A percentile compares a stretch with the other conserved stretches of the same genome.
phyloP scores from a whole-genome alignment of 2,888 invertebrate species.

The Disparrhopalites patrizii region DNA sequence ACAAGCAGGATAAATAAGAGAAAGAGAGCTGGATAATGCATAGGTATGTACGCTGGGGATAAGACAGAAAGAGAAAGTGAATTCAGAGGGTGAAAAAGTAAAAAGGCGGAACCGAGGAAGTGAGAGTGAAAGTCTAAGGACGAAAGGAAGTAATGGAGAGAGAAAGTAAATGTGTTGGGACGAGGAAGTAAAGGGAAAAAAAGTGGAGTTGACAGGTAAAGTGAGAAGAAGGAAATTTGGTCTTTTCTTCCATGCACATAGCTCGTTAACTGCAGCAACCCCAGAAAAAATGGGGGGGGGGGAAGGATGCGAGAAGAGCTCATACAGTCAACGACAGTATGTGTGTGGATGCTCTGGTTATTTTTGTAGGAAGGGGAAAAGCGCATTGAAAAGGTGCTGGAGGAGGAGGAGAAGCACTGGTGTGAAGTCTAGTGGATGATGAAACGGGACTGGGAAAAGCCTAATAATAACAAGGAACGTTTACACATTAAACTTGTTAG shows the following conservation, averaged over 20 bases:
- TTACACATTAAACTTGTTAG: background rate
- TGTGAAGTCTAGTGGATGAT: conserved; percentile 2
- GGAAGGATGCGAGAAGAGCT: too few relatives aligned
- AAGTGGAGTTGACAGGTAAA: background rate
- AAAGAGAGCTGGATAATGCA: background rate
- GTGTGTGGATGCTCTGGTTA: too few relatives aligned
- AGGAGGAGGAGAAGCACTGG: too few relatives aligned
- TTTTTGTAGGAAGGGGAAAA: too few relatives aligned
- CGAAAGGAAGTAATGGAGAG: too few relatives aligned
- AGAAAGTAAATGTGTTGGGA: background rate
- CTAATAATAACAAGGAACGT: background rate
- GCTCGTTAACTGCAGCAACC: conserved; percentile 1
- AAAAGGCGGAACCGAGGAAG: too few relatives aligned
- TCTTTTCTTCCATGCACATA: background rate
- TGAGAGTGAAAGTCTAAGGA: too few relatives aligned
- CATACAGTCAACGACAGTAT: too few relatives aligned
- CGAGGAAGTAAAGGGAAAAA: background rate
- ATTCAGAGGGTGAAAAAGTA: background rate
- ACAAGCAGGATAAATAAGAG: background rate
- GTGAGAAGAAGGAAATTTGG: background rate
- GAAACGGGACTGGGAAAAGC: background rate
- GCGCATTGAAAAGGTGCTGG: too few relatives aligned
- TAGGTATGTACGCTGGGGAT: background rate
- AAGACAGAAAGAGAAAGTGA: background rate
- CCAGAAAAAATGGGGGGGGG: background rate